Percentiles rank a stretch among this genome's conserved stretches.
These are phyloP conservation scores for Lysandra bellargus DNA, from an alignment of 2,888 invertebrate species.

Conservation along the genomic window DNA sequence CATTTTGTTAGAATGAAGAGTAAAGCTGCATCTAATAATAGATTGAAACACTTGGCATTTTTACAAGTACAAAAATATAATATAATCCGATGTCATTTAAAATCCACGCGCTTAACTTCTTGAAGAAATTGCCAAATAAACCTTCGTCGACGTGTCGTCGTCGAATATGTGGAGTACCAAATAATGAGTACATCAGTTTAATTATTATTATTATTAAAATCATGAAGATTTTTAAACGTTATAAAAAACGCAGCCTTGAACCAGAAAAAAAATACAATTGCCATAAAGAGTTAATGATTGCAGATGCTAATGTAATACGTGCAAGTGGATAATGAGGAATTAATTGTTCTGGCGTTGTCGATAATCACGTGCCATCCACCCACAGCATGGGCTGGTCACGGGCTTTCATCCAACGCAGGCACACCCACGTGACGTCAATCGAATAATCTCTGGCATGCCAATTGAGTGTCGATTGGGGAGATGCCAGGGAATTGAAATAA, in stretches of 20 bases:
- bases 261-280: neutral
- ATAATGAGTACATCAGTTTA: too few species aligned
- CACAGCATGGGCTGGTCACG: constrained; percentile 20
- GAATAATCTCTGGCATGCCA: constrained; percentile 40
- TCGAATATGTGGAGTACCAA: too few species aligned
- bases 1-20: too few species aligned
- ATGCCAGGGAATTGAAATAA: constrained; percentile 25
- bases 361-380: constrained; percentile 6
- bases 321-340: neutral
- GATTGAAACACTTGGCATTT: neutral
- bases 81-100: neutral
- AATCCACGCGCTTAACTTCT: neutral
- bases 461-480: constrained; percentile 21
- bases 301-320: neutral
- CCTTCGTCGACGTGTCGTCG: neutral
- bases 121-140: neutral
- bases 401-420: constrained; percentile 33
- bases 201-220: neutral
- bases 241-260: neutral
- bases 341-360: neutral
- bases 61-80: neutral
- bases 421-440: constrained; percentile 38
- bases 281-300: neutral
- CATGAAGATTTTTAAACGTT: neutral
- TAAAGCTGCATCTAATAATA: neutral